A percentile compares a stretch with the other conserved stretches of the same genome.
Conservation (phyloP, 2,797 vertebrate species). For the Silurus aristotelis region DNA sequence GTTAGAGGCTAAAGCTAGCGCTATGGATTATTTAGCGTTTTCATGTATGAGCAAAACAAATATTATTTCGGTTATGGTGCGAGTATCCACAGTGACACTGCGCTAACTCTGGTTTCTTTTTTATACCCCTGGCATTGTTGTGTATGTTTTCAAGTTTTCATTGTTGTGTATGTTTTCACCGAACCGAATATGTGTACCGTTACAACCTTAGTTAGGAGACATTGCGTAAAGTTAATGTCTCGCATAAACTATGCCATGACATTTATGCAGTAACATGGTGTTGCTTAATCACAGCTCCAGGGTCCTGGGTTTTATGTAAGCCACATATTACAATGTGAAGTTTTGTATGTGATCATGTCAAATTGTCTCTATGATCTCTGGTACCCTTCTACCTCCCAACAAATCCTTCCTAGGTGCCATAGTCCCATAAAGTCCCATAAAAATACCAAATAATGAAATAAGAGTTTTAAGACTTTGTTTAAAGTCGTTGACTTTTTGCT, state of each 20-base stretch:
- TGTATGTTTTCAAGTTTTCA: too few relatives aligned
- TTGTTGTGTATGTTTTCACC: too few relatives aligned
- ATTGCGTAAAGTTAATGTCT: background rate
- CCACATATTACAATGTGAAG: background rate
- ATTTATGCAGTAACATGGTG: background rate
- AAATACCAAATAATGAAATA: background rate
- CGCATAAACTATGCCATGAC: background rate
- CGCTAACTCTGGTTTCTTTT: too few relatives aligned
- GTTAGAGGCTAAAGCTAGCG: too few relatives aligned
- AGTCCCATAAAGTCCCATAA: too few relatives aligned
- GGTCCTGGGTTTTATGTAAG: fast-evolving
- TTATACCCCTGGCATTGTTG: too few relatives aligned
- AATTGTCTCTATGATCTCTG: background rate
- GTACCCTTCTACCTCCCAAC: background rate
- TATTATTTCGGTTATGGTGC: too few relatives aligned
- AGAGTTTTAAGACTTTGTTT: background rate
- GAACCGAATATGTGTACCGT: too few relatives aligned
- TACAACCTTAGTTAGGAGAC: background rate
- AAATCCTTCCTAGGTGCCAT: background rate
- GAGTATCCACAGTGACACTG: too few relatives aligned
- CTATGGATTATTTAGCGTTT: too few relatives aligned
- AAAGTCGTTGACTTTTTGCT: background rate
- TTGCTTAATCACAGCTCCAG: background rate
- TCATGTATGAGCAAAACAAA: too few relatives aligned
- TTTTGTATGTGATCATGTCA: background rate